These are phyloP conservation scores for Branchinecta lindahli DNA, from an alignment of 1,140 invertebrate genomes.

Conservation along the genomic window DNA sequence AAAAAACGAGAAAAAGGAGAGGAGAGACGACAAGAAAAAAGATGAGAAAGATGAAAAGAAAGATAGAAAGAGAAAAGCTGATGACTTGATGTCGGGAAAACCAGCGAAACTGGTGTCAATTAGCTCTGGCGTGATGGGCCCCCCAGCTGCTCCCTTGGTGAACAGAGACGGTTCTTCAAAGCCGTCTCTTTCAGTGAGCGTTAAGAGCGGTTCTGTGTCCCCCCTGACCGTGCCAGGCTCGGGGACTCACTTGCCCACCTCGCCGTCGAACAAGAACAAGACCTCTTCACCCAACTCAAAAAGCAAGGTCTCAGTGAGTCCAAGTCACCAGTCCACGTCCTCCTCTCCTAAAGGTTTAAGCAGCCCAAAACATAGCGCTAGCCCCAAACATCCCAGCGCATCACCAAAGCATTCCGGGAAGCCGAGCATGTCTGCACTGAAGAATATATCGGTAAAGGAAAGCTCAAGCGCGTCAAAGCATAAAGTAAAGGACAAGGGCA, in stretches of 20 bases:
- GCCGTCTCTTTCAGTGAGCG: slow-evolving; percentile 4
- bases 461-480: slow-evolving; percentile 7
- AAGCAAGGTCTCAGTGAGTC: not conserved
- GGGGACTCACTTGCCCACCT: slow-evolving; percentile 9
- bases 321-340: not conserved
- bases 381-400: slow-evolving; percentile 49
- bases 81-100: slow-evolving; percentile 29
- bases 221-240: slow-evolving; percentile 1
- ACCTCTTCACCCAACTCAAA: slow-evolving; percentile 7
- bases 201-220: slow-evolving; percentile 6
- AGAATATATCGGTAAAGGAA: slow-evolving; percentile 21
- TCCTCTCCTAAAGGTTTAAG: not conserved
- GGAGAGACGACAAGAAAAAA: slow-evolving; percentile 26
- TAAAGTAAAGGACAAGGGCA: not conserved
- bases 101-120: slow-evolving; percentile 21
- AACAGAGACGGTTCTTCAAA: slow-evolving; percentile 9
- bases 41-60: slow-evolving; percentile 38
- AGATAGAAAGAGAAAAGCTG: slow-evolving; percentile 45
- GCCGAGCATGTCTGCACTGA: slow-evolving; percentile 49
- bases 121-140: slow-evolving; percentile 46
- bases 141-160: slow-evolving; percentile 34
- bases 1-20: slow-evolving; percentile 37
- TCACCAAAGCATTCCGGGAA: slow-evolving; percentile 38
- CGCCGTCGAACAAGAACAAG: slow-evolving; percentile 12
- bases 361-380: slow-evolving; percentile 22